Percentiles rank a stretch among this genome's conserved stretches.
Conservation (phyloP, 2,113 vertebrate genomes). For the Hippotragus niger region DNA sequence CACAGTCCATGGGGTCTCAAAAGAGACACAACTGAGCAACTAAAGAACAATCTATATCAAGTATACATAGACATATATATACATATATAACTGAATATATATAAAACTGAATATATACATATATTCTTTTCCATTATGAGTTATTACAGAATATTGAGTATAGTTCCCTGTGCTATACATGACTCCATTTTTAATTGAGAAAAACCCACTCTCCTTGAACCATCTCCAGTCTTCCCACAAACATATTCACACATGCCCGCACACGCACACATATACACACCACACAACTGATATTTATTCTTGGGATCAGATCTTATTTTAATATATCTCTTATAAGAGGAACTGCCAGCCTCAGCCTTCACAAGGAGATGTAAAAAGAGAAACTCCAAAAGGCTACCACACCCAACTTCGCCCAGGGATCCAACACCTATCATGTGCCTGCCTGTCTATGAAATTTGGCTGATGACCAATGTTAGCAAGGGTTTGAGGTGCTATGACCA, state of each 20-base stretch:
- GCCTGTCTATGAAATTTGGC: neutral
- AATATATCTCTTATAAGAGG: neutral
- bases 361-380: neutral
- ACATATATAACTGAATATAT: neutral
- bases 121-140: neutral
- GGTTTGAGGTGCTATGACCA: neutral
- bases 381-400: neutral
- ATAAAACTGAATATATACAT: neutral
- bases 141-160: neutral
- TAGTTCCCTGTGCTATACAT: neutral
- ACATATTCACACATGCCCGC: neutral
- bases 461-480: neutral
- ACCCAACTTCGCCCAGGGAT: neutral
- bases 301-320: neutral
- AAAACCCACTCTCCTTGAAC: neutral
- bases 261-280: neutral
- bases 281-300: neutral
- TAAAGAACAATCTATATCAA: neutral
- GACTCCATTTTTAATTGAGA: neutral
- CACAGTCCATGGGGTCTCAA: neutral
- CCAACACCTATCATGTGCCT: neutral
- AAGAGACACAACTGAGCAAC: neutral
- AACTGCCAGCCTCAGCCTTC: neutral
- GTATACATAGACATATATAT: neutral
- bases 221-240: neutral